Conservation (phyloP, 2,888 invertebrate species). For the Acanthosepion pharaonis region DNA sequence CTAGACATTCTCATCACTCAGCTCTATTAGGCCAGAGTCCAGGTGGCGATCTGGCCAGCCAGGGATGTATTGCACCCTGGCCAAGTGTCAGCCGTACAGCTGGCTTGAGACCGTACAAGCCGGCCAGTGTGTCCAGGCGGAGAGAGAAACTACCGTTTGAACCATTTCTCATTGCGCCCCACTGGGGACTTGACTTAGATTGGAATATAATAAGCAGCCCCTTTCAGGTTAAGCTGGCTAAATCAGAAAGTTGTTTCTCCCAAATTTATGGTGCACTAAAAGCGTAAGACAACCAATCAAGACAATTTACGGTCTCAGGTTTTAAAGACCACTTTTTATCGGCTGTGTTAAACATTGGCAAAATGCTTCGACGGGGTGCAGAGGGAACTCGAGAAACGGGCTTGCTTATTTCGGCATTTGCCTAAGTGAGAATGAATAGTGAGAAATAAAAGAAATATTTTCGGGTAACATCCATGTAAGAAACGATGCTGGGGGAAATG, state of each 20-base stretch:
- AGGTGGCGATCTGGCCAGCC: slow-evolving; percentile 23
- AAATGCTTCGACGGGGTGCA: not conserved
- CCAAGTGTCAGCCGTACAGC: slow-evolving; percentile 14
- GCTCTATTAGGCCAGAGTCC: slow-evolving; percentile 33
- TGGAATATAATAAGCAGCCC: slow-evolving; percentile 33
- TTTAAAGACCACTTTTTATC: slow-evolving; percentile 33
- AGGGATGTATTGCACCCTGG: slow-evolving; percentile 33
- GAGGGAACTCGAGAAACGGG: not conserved
- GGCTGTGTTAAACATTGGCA: slow-evolving; percentile 33
- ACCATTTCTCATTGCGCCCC: not conserved
- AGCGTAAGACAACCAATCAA: slow-evolving; percentile 10
- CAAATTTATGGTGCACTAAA: slow-evolving; percentile 33
- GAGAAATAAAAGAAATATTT: not conserved
- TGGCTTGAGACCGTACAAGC: not conserved
- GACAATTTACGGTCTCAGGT: not conserved
- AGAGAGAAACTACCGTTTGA: not conserved
- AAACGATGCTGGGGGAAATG: not conserved
- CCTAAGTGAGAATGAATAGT: not conserved
- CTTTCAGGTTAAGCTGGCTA: slow-evolving; percentile 8
- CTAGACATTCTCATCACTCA: slow-evolving; percentile 4
- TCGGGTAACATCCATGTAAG: not conserved
- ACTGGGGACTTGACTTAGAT: not conserved
- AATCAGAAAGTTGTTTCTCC: slow-evolving; percentile 4
- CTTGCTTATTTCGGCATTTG: not conserved
- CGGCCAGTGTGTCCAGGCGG: not conserved